Conservation (phyloP, 1,140 invertebrate genomes). For the Pristionchus pacificus region DNA sequence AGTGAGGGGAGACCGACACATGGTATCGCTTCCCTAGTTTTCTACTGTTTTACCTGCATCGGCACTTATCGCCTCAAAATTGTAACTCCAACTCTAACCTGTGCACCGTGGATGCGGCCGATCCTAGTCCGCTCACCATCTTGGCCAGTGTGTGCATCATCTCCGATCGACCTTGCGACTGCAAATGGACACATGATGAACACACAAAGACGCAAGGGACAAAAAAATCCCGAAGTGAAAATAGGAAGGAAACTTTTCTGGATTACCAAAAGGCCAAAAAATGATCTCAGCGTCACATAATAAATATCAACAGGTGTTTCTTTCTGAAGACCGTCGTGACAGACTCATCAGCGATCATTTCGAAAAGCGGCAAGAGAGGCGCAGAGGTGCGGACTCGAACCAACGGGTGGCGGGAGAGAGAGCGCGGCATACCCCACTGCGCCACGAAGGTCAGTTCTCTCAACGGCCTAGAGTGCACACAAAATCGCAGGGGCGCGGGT, state of each 20-base stretch:
- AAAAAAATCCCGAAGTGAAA: not conserved
- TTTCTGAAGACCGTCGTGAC: slow-evolving; percentile 1
- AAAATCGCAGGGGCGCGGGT: too few species aligned
- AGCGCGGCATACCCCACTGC: not conserved
- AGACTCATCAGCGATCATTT: not conserved
- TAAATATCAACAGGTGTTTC: slow-evolving; percentile 11
- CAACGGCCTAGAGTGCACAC: too few species aligned
- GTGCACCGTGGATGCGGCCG: slow-evolving; percentile 77
- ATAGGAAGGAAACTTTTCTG: not conserved
- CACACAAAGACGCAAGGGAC: not conserved
- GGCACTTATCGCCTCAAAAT: too few species aligned
- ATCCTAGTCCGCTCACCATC: slow-evolving; percentile 76
- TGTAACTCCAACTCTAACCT: too few species aligned
- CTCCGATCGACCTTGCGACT: slow-evolving; percentile 86
- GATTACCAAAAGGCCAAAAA: not conserved
- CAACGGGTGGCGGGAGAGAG: not conserved
- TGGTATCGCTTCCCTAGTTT: too few species aligned
- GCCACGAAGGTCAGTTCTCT: not conserved
- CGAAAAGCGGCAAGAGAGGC: not conserved
- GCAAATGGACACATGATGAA: slow-evolving; percentile 29
- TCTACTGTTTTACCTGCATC: too few species aligned
- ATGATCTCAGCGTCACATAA: not conserved
- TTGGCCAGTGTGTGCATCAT: slow-evolving; percentile 94
- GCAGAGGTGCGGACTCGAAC: not conserved
- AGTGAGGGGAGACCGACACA: too few species aligned